Percentiles rank a stretch among this genome's conserved stretches.
These are phyloP conservation scores for Cetoscarus ocellatus DNA, from an alignment of 2,797 vertebrate species.

Conservation along the genomic window DNA sequence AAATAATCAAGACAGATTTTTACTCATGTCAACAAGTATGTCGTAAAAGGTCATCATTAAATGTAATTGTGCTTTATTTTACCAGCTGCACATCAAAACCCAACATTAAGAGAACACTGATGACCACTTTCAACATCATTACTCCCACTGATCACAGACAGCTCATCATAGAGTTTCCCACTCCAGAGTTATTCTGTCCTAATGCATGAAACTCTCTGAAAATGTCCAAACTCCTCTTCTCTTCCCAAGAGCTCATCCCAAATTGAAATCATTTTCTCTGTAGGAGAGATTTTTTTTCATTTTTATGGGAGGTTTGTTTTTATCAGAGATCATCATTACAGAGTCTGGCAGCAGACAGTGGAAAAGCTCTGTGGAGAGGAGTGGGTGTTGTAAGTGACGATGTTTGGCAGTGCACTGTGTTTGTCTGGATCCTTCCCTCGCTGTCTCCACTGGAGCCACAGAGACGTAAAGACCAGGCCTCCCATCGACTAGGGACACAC, in stretches of 20 bases:
- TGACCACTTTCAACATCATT: not conserved
- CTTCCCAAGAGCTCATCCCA: constrained; percentile 37
- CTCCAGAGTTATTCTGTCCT: constrained; percentile 18
- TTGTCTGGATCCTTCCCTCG: constrained; percentile 57
- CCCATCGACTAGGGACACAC: constrained; percentile 9
- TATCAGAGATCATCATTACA: constrained; percentile 50
- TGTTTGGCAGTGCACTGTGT: constrained; percentile 56
- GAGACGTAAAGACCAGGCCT: constrained; percentile 37
- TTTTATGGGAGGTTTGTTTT: constrained; percentile 27
- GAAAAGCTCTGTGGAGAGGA: constrained; percentile 53
- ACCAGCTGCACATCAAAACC: not conserved
- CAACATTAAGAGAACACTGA: constrained; percentile 18
- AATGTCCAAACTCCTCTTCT: constrained; percentile 13
- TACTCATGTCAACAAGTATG: not conserved
- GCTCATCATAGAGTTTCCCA: constrained; percentile 19
- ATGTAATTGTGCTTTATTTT: constrained; percentile 12
- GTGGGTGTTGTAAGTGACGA: constrained; percentile 60
- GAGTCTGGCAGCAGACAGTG: constrained; percentile 50
- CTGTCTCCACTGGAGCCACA: constrained; percentile 41
- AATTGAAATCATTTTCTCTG: constrained; percentile 41
- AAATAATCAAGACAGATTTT: not conserved
- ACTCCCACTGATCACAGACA: constrained; percentile 15
- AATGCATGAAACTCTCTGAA: constrained; percentile 1
- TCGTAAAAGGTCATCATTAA: constrained; percentile 9
- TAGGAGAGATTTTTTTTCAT: constrained; percentile 20